Evolutionary conservation across 30 jellyfish, hydroid and myxozoan genomes (phyloP), one percentile per base, ranked within the genome.

Genomic region (Calvadosia cruxmelitensis): DNA sequence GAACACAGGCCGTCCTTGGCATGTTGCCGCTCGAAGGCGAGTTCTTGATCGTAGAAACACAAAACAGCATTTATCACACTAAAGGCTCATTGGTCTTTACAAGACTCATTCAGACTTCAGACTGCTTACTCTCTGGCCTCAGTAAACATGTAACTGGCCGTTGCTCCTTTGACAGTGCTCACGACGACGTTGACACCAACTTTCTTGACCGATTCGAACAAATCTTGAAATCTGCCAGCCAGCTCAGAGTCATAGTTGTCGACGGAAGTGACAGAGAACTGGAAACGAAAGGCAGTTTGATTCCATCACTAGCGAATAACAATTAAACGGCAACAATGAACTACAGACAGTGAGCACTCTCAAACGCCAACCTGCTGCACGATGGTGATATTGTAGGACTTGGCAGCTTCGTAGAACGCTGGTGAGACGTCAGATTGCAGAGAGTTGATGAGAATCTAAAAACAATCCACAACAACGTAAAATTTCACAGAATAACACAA

Each of bases 101-200:
- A 15, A 15, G 15, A 57, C 5, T 15, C 31, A 29, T 26, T 16
- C 0, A 66, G 15, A 23, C 7, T 28, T n/a, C 35, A 23, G 31
- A 57, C 0, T 1, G 13, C 66, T 57, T 26, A 87, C 97, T 62
- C 64, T 69, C 73, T 2, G 3, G 97, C 97, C 34, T 87, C 97
- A n/a, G 80, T 50, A 35, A 66, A 81, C 50, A 87, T 24, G 62
- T 71, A 87, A 28, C 50, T 66, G 3, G 93, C 76, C 5, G 97
- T 74, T 31, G 83, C 84, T 51, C 78, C 93, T 79, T 72, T 75
- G 24, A 73, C 93, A 64, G 76, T 62, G 1, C 84, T 75, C 5
- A 87, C 89, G 34, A 87, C 70, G 23, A 87, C 63, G 50, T 61
- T 69, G 34, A 76, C 74, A 3, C 97, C 97, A 66, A 84, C 36